Conservation (phyloP, 2,888 invertebrate genomes). For the Tryphoninae sp. region DNA sequence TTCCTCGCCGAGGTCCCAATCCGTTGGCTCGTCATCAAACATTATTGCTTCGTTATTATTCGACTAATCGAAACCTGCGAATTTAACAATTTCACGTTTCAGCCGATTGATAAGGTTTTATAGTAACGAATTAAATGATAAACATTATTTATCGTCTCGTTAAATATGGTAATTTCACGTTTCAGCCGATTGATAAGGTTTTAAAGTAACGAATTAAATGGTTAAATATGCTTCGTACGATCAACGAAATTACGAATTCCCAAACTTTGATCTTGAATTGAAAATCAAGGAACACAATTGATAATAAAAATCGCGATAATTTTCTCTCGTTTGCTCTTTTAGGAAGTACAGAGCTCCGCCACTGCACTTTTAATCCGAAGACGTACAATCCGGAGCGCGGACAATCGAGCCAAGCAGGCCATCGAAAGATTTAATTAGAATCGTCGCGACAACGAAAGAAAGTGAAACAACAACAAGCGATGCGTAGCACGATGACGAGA, state of each 20-base stretch:
- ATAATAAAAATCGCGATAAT: too few relatives aligned
- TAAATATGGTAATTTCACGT: background rate
- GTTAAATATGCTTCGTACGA: background rate
- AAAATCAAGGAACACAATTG: background rate
- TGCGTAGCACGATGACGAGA: too few relatives aligned
- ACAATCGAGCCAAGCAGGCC: constrained; percentile 42
- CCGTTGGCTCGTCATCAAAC: constrained; percentile 63
- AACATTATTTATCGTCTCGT: background rate
- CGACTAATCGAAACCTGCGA: constrained; percentile 36
- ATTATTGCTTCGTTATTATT: constrained; percentile 21
- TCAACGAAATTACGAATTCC: background rate
- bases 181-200: background rate
- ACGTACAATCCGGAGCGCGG: constrained; percentile 9
- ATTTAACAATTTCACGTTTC: constrained; percentile 8
- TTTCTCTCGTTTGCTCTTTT: background rate
- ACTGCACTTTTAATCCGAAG: constrained; percentile 3
- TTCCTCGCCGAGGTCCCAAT: constrained; percentile 70
- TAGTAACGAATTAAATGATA: too few relatives aligned
- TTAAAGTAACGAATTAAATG: too few relatives aligned
- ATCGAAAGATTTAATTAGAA: constrained; percentile 29
- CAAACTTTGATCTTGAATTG: background rate
- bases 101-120: background rate
- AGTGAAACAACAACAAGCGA: background rate
- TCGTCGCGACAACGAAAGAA: constrained; percentile 8
- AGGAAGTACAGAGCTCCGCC: background rate